Conservation (phyloP, 1,140 invertebrate genomes). For the Artemia franciscana region DNA sequence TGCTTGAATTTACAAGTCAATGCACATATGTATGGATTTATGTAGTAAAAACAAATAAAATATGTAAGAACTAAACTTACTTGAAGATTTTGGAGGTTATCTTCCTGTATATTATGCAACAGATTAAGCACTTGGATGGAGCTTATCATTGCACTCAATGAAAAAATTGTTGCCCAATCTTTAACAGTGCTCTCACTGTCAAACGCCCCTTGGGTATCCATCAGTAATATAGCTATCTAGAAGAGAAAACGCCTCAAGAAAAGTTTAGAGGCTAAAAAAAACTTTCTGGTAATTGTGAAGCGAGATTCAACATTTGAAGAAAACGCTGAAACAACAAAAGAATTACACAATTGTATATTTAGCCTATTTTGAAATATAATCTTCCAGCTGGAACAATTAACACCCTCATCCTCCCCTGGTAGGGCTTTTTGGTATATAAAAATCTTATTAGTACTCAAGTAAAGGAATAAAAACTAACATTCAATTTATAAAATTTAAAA, state of each 20-base stretch:
- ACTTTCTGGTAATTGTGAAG: slow-evolving; percentile 23
- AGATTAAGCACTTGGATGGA: slow-evolving; percentile 93
- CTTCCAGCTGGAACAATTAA: no score
- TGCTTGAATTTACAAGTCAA: no score
- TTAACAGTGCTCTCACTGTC: slow-evolving; percentile 86
- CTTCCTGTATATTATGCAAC: slow-evolving; percentile 85
- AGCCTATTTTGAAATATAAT: no score
- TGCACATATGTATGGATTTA: no score
- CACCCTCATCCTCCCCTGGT: no score
- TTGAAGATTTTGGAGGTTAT: slow-evolving; percentile 82
- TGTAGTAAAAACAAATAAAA: no score
- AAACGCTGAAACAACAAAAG: neutral
- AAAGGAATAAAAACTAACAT: no score
- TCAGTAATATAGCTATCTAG: slow-evolving; percentile 54
- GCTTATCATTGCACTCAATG: slow-evolving; percentile 79
- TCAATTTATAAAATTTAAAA: no score
- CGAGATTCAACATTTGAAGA: slow-evolving; percentile 8
- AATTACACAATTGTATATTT: no score
- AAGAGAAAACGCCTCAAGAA: slow-evolving; percentile 2
- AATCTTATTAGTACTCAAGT: no score
- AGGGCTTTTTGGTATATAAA: no score
- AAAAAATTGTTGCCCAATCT: slow-evolving; percentile 90
- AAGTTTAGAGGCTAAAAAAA: slow-evolving; percentile 19
- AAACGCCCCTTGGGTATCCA: slow-evolving; percentile 95
- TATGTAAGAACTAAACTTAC: slow-evolving; percentile 20